Evolutionary conservation across 2,888 invertebrate genomes (phyloP).

Genomic region (Serripes groenlandicus): DNA sequence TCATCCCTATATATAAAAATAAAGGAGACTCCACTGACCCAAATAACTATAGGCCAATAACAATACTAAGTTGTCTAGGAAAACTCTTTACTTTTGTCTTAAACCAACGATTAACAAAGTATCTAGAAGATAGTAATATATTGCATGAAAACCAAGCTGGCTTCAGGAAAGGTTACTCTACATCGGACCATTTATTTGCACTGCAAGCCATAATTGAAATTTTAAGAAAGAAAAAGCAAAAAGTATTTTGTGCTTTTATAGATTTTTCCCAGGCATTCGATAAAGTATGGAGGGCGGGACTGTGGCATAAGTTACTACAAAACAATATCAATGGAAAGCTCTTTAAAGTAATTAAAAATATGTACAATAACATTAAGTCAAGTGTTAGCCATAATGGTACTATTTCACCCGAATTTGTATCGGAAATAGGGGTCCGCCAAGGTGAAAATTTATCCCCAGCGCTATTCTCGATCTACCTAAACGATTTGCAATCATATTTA

Average conservation of each 20-base stretch:
- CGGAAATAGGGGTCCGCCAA: not conserved
- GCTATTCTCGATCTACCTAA: not conserved
- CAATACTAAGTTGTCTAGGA: conserved; percentile 4
- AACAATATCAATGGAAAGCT: too few relatives aligned
- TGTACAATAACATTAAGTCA: too few relatives aligned
- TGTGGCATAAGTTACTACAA: not conserved
- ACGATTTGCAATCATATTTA: too few relatives aligned
- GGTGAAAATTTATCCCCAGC: not conserved
- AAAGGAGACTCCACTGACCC: not conserved
- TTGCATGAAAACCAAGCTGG: not conserved
- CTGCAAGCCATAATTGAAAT: not conserved
- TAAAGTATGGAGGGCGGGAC: not conserved
- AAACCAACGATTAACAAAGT: not conserved
- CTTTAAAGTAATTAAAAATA: too few relatives aligned
- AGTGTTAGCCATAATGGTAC: not conserved
- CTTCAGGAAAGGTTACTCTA: conserved; percentile 1
- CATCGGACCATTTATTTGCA: too few relatives aligned
- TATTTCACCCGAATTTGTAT: not conserved
- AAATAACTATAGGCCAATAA: too few relatives aligned
- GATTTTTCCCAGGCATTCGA: not conserved
- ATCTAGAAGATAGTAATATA: not conserved
- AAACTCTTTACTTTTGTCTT: conserved; percentile 14
- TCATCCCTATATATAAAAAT: conserved; percentile 14
- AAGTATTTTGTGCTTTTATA: too few relatives aligned
- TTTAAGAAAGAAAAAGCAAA: not conserved